These are phyloP conservation scores for Burhinus oedicnemus DNA, from an alignment of 2,113 vertebrate species.

Conservation along the genomic window DNA sequence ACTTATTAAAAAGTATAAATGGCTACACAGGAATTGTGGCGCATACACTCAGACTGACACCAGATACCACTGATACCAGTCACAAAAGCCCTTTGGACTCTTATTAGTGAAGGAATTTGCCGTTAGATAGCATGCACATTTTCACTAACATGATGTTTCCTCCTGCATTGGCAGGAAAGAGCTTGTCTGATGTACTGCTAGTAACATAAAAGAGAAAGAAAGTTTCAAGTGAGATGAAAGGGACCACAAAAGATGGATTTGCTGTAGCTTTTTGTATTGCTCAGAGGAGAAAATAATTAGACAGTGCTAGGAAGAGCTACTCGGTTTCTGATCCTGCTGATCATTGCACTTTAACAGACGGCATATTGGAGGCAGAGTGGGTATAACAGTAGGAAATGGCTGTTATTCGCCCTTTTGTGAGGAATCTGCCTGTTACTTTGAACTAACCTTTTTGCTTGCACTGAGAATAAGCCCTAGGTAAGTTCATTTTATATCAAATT, in stretches of 20 bases:
- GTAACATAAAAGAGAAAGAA: neutral
- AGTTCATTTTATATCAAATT: neutral
- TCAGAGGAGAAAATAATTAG: neutral
- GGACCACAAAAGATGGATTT: neutral
- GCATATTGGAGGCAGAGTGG: neutral
- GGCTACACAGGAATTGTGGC: neutral
- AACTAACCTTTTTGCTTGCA: neutral
- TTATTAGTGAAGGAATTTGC: neutral
- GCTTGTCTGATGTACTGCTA: neutral
- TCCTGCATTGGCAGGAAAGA: neutral
- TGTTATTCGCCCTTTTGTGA: neutral
- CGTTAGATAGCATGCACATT: neutral
- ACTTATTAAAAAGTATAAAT: neutral
- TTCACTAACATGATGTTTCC: neutral
- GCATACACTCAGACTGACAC: neutral
- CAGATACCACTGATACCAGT: neutral
- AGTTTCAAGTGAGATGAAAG: neutral
- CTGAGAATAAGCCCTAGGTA: neutral
- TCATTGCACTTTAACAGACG: neutral
- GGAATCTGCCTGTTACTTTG: neutral
- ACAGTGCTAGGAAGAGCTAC: neutral
- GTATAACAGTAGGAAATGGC: neutral
- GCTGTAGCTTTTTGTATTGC: constrained; percentile 9
- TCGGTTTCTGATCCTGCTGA: neutral
- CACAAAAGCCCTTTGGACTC: neutral